Base-by-base conservation (phyloP, 2,888 invertebrate species). In the Strigamia maritima region DNA sequence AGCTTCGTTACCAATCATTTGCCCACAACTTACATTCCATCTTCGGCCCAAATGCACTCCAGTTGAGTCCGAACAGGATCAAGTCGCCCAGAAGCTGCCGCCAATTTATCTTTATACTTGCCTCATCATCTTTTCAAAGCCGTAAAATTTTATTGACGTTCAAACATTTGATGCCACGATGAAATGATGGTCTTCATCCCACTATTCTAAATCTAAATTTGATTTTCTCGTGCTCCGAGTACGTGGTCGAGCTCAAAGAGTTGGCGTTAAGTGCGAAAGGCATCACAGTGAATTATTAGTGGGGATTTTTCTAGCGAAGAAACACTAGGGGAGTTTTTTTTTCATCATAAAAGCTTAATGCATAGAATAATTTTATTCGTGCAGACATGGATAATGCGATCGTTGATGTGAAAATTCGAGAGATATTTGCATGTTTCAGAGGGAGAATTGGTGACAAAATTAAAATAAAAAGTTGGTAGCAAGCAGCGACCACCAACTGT, bases 1-100 rank as follows among this genome's bases (percentile, higher is more conserved):
- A 54, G 54, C 54, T 54, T 54, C 54, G 54, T 54, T 54, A 54
- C 54, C 54, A 54, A 54, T 54, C 54, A 54, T 54, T 54, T 54
- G 54, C 54, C 54, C 54, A 54, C 54, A 54, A 54, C 54, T 54
- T 54, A 54, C 54, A 54, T 54, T 54, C 19, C 22, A 19, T 54
- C 54, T 19, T 35, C 19, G n/a, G n/a, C 19, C 54, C 4, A 19
- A 54, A 22, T n/a, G 3, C 44, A 16, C 44, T 44, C 14, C 35
- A 35, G 35, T 35, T n/a, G 14, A 44, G 14, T 44, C 44, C 44
- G 44, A 44, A 12, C 44, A 16, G 54, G 54, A 54, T 54, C 54
- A 54, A 54, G 54, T 19, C 54, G 54, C 35, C 35, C 35, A 35
- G 35, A 35, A 35, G 35, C 35, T 35, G 35, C 35, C 35, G 44